A percentile compares a stretch with the other conserved stretches of the same genome.
Conservation (phyloP, 2,113 vertebrate species). For the Symphodus melops region DNA sequence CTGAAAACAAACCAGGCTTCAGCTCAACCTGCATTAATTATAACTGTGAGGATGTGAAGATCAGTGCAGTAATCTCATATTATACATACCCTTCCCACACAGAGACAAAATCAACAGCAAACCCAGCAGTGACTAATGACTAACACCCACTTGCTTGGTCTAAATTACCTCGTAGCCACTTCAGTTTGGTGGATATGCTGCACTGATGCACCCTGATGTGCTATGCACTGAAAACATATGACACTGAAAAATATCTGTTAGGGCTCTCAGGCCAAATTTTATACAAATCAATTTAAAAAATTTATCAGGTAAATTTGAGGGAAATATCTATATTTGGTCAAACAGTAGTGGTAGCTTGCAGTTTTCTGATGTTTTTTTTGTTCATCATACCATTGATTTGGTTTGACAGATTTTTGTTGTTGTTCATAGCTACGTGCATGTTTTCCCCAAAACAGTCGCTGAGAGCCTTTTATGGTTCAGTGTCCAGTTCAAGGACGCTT, state of each 20-base stretch:
- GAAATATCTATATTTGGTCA: not conserved
- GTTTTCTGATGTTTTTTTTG: not conserved
- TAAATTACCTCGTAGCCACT: constrained; percentile 67
- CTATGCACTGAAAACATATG: constrained; percentile 33
- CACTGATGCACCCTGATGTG: constrained; percentile 58
- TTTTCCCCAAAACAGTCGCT: not conserved
- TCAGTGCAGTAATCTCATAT: constrained; percentile 66
- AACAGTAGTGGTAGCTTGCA: not conserved
- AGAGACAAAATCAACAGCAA: constrained; percentile 67
- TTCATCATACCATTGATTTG: constrained; percentile 9
- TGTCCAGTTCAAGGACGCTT: constrained; percentile 4
- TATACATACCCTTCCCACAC: constrained; percentile 69
- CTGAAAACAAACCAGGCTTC: constrained; percentile 40
- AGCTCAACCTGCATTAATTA: constrained; percentile 61
- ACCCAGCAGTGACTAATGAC: constrained; percentile 74
- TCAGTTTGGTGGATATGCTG: constrained; percentile 53
- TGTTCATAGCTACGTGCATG: not conserved
- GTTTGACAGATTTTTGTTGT: constrained; percentile 2
- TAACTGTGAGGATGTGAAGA: constrained; percentile 57
- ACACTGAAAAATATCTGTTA: constrained; percentile 17
- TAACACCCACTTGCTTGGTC: constrained; percentile 68
- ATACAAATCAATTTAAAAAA: constrained; percentile 31
- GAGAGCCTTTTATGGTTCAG: not conserved
- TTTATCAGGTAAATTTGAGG: not conserved
- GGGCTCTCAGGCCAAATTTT: constrained; percentile 11